Conservation (phyloP, 2,113 vertebrate species). For the Alaudala cheleensis region DNA sequence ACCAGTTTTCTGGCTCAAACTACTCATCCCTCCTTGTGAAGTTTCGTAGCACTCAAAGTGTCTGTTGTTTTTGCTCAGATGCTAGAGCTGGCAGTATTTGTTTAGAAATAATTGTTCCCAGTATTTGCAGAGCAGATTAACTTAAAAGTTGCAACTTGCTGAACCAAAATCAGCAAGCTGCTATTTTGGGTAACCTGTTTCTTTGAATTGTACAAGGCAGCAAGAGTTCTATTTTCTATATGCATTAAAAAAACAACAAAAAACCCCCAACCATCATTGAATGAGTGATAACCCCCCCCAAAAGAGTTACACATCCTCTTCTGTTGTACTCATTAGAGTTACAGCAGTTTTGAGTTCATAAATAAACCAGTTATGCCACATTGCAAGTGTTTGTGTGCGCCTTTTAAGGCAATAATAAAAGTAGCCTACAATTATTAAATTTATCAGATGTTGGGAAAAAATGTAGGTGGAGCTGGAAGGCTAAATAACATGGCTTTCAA, state of each 20-base stretch:
- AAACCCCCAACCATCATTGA: accelerated
- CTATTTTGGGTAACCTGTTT: background rate
- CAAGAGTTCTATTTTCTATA: background rate
- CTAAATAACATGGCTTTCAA: background rate
- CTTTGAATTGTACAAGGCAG: background rate
- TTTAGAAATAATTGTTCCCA: background rate
- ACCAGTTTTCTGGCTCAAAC: background rate
- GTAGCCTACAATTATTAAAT: background rate
- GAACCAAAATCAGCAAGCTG: background rate
- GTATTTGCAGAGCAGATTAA: background rate
- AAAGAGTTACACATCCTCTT: background rate
- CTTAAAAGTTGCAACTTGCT: background rate
- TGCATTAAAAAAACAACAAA: background rate
- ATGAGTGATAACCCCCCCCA: background rate
- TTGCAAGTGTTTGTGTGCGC: background rate
- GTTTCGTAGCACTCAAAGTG: background rate
- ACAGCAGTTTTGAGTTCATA: background rate
- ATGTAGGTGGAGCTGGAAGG: background rate
- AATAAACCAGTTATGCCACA: background rate
- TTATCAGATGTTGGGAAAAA: background rate
- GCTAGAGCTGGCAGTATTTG: background rate
- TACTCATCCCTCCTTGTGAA: background rate
- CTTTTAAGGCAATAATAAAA: background rate
- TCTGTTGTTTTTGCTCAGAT: background rate
- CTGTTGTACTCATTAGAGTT: background rate